A percentile compares a stretch with the other conserved stretches of the same genome.
Conservation (phyloP, 1,140 invertebrate species). For the Drosophila jambulina region DNA sequence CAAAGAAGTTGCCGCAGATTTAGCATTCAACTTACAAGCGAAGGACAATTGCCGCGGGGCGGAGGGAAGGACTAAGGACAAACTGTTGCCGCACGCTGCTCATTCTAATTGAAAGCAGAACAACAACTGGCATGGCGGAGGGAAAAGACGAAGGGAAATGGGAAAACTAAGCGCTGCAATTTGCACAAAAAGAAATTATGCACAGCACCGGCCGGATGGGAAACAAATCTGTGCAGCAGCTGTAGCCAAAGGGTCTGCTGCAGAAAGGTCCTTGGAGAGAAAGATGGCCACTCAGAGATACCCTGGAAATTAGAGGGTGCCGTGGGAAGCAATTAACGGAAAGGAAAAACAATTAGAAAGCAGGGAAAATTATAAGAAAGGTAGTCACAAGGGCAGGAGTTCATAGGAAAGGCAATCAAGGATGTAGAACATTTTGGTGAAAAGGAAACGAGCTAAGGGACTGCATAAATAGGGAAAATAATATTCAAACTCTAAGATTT, state of each 20-base stretch:
- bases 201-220: constrained; percentile 29
- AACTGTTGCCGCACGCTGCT: constrained; percentile 63
- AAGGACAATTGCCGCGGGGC: constrained; percentile 58
- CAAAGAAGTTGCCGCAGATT: constrained; percentile 70
- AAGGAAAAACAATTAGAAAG: constrained; percentile 30
- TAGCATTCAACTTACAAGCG: constrained; percentile 54
- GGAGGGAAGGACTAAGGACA: constrained; percentile 32
- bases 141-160: constrained; percentile 18
- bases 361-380: constrained; percentile 5
- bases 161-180: constrained; percentile 60
- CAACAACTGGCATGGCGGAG: constrained; percentile 21
- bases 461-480: neutral
- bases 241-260: constrained; percentile 1
- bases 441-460: neutral
- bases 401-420: constrained; percentile 5
- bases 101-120: constrained; percentile 71
- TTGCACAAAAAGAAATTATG: constrained; percentile 73
- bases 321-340: constrained; percentile 29
- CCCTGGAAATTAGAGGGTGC: constrained; percentile 40
- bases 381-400: neutral
- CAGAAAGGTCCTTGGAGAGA: constrained; percentile 24
- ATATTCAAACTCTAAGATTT: neutral
- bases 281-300: constrained; percentile 46
- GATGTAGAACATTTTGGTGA: neutral
- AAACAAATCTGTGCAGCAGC: constrained; percentile 19